Percentiles rank a stretch among this genome's conserved stretches.
phyloP scores from a whole-genome alignment of 2,113 vertebrate species.

The Solea senegalensis region DNA sequence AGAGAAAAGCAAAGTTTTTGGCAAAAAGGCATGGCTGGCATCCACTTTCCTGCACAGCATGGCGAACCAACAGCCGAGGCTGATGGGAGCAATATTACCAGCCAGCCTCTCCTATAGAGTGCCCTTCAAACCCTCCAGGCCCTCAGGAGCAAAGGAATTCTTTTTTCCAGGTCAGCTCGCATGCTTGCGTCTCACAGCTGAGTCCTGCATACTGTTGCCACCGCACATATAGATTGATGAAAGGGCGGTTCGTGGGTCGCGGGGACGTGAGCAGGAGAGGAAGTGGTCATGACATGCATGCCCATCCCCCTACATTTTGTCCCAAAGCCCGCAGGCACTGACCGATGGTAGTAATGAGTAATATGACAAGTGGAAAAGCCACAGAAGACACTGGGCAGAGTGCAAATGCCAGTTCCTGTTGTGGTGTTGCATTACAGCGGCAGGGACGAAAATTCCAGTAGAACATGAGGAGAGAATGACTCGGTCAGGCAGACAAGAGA shows the following conservation, averaged over 20 bases:
- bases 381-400: slow-evolving; percentile 12
- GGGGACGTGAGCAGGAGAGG: slow-evolving; percentile 37
- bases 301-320: slow-evolving; percentile 39
- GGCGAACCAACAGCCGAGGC: slow-evolving; percentile 10
- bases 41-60: slow-evolving; percentile 6
- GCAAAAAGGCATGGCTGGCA: background rate
- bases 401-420: slow-evolving; percentile 28
- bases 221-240: slow-evolving; percentile 61
- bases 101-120: slow-evolving; percentile 1
- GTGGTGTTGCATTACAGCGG: slow-evolving; percentile 13
- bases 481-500: background rate
- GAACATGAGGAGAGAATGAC: background rate
- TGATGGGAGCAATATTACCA: slow-evolving; percentile 25
- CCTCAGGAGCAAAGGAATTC: slow-evolving; percentile 38
- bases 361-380: slow-evolving; percentile 30
- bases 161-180: slow-evolving; percentile 79
- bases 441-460: background rate
- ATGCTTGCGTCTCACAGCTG: slow-evolving; percentile 67
- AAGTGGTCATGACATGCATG: slow-evolving; percentile 42
- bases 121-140: slow-evolving; percentile 52
- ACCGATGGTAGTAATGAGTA: slow-evolving; percentile 17
- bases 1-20: background rate
- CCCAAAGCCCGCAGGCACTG: slow-evolving; percentile 17
- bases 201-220: slow-evolving; percentile 49
- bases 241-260: slow-evolving; percentile 41